These are phyloP conservation scores for Eriocheir sinensis DNA, from an alignment of 1,140 invertebrate species.

Conservation along the genomic window DNA sequence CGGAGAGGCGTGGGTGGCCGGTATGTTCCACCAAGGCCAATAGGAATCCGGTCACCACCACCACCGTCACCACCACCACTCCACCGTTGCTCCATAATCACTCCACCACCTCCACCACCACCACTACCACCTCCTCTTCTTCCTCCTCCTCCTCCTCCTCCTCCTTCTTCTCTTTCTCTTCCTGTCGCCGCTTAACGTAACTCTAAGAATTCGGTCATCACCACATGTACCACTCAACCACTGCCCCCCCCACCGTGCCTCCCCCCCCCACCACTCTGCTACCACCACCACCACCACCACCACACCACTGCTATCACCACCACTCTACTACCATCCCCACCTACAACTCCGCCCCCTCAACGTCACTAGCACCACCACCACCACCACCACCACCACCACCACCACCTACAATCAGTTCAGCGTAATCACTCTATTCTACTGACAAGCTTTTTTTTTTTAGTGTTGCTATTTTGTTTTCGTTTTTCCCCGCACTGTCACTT, in stretches of 20 bases:
- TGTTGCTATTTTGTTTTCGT: no score
- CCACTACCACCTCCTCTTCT: not conserved
- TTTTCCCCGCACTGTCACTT: no score
- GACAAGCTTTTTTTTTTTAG: no score
- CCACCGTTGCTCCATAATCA: not conserved
- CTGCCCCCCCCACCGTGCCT: not conserved
- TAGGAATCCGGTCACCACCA: conserved; percentile 19
- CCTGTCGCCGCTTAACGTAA: not conserved
- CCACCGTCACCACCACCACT: not conserved
- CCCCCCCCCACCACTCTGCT: not conserved
- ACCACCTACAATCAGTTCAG: no score
- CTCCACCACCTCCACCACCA: not conserved
- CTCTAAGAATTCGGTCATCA: not conserved
- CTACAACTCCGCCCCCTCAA: no score
- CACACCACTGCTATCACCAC: not conserved
- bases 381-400: no score
- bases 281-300: no score
- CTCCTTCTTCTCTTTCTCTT: not conserved
- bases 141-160: not conserved
- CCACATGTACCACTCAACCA: not conserved
- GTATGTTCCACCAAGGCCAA: conserved; percentile 29
- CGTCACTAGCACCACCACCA: no score
- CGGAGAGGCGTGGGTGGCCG: not conserved
- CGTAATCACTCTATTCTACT: no score
- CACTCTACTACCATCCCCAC: no score